Percentiles rank a stretch among this genome's conserved stretches.
Evolutionary conservation across 35 echinoderm and acorn worm species (phyloP).

Genomic region (Acanthaster planci): DNA sequence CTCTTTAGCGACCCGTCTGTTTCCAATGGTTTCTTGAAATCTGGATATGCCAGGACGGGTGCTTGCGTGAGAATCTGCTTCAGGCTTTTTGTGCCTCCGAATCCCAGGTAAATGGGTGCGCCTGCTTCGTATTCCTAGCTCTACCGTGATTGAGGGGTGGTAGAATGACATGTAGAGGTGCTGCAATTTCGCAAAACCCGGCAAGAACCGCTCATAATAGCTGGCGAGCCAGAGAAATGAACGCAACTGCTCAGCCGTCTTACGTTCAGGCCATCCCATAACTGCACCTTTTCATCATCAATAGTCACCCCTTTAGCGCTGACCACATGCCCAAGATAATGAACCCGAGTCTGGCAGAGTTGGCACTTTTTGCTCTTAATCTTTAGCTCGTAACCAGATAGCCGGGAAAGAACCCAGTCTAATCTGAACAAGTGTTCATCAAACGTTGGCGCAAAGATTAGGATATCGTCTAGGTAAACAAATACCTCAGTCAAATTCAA

Average conservation of each 20-base stretch:
- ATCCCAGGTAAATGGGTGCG: neutral
- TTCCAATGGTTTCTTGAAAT: constrained; percentile 14
- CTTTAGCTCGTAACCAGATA: constrained; percentile 28
- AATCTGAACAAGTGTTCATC: constrained; percentile 53
- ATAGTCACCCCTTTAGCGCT: constrained; percentile 26
- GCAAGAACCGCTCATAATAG: constrained; percentile 65
- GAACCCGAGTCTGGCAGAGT: constrained; percentile 30
- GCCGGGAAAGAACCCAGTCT: constrained; percentile 44
- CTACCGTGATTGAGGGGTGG: neutral
- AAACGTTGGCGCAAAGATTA: constrained; percentile 63
- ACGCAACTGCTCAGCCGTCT: constrained; percentile 41
- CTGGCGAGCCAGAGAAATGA: constrained; percentile 61
- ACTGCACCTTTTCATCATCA: constrained; percentile 62
- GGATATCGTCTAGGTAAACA: constrained; percentile 74
- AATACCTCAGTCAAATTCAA: constrained; percentile 53
- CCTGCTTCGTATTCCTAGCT: neutral
- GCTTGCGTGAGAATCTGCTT: constrained; percentile 17
- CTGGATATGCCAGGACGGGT: constrained; percentile 44
- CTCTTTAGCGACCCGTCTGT: constrained; percentile 21
- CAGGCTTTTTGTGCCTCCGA: constrained; percentile 6
- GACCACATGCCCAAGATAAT: constrained; percentile 57
- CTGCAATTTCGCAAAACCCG: constrained; percentile 68
- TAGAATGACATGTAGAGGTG: constrained; percentile 62
- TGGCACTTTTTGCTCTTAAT: constrained; percentile 59
- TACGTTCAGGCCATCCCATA: constrained; percentile 37